Evolutionary conservation across 2,888 invertebrate genomes (phyloP), one percentile per base, ranked within the genome.

Genomic region (Scaptomyza cyrtandrae): DNA sequence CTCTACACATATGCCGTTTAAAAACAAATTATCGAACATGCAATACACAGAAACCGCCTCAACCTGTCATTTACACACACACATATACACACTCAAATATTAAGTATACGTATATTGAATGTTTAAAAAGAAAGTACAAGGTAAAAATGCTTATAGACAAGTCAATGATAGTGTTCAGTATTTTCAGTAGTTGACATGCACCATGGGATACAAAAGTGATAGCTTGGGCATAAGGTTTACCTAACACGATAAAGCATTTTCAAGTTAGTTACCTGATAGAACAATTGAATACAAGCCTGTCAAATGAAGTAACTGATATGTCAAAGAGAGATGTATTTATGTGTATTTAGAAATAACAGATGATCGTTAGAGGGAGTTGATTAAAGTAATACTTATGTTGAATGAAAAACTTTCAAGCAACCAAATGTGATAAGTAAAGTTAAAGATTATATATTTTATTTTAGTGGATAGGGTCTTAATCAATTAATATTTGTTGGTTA

Each of bases 11-110:
- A 73, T 67, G 77, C 77, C 86, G 86, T 87, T 85, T 85, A 85
- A 87, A 85, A 85, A 85, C 85, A 85, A 85, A 85, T 85, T 85
- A 85, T 87, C 80, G 83, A 82, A 73, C 85, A 87, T 87, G 83
- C 74, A 62, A 33, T 75, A 74, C 39, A 41, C 41, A 41, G 71
- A 73, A 65, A 10, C 33, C 29, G 75, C 71, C 54, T 54, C 49
- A n/a, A 52, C 37, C 83, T 83, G 85, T 75, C 88, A 87, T 71
- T 77, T 2, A 37, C n/a, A 55, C 86, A 75, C 63, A 54, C 59
- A n/a, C n/a, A n/a, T n/a, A n/a, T n/a, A n/a, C n/a, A n/a, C n/a
- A n/a, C n/a, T 67, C 31, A 61, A 55, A 74, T 71, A 75, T 71
- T 77, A 73, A 64, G 61, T 55, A 57, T 37, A 35, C 33, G 57